Base-by-base conservation (phyloP, 2,888 invertebrate species). In the Gibbula magus region DNA sequence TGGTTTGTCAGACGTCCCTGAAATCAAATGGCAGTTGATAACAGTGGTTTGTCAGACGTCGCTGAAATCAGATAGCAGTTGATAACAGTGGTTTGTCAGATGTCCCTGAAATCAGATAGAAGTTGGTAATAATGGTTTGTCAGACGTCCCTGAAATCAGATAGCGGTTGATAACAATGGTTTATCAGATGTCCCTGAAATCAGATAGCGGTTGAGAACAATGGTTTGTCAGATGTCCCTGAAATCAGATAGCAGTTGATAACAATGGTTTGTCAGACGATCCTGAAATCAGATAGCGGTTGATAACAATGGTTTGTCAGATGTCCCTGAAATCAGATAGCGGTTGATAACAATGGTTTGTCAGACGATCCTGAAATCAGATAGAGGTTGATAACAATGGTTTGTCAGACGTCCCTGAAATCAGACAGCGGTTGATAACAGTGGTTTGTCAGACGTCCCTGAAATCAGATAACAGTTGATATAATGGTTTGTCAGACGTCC, bases 371-470 rank as follows among this genome's bases (percentile, higher is more conserved):
- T 56, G n/a, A 25, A 56, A 56, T 56, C n/a, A 20, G 54, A 54
- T 22, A 10, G n/a, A n/a, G n/a, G 83, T 88, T 0, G 91, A 88
- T 16, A 89, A 77, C 0, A 86, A 51, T 8, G 81, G 56, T n/a
- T 82, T 85, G n/a, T 81, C 84, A 51, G 75, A 45, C 18, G 22
- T 45, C 13, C 25, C 25, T 56, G n/a, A 25, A 56, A 56, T 56
- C 87, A 88, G 81, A 93, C 93, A 25, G 87, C 90, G 78, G 83
- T 88, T 0, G 91, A 88, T 16, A 89, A 77, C 0, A 86, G 52
- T 8, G 81, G 56, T n/a, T 82, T 85, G n/a, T 81, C 84, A 51
- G 75, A 45, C 18, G 22, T 45, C 13, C 25, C 25, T 56, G n/a
- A 25, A 56, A 56, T 56, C n/a, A 20, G 54, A 54, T 22, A 10